phyloP scores from a whole-genome alignment of 2,113 vertebrate genomes.

The Lates calcarifer region DNA sequence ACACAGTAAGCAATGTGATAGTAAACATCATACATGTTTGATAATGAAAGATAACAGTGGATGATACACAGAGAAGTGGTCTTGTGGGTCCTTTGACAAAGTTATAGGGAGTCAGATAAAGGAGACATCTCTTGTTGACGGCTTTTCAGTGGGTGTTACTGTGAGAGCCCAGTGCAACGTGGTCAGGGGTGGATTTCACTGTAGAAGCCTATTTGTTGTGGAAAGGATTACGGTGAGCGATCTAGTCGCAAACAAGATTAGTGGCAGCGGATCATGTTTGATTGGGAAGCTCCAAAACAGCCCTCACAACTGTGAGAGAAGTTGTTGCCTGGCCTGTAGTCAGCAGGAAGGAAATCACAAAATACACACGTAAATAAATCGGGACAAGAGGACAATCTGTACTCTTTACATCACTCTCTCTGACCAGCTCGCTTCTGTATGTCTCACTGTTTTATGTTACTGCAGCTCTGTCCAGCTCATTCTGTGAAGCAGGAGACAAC shows the following conservation, averaged over 20 bases:
- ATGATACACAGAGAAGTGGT: background rate
- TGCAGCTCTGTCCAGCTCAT: constrained; percentile 2
- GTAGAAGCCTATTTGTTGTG: constrained; percentile 70
- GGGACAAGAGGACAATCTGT: constrained; percentile 14
- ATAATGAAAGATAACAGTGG: background rate
- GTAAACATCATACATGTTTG: background rate
- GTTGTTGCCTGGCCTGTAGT: constrained; percentile 50
- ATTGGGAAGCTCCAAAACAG: constrained; percentile 80
- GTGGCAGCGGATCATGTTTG: constrained; percentile 81
- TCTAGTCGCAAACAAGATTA: constrained; percentile 84
- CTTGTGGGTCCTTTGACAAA: background rate
- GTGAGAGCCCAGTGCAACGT: constrained; percentile 39
- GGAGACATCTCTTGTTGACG: constrained; percentile 29
- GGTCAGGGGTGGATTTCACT: constrained; percentile 65
- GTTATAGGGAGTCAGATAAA: constrained; percentile 17
- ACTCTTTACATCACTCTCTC: background rate
- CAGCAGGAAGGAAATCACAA: constrained; percentile 16
- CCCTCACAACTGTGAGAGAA: constrained; percentile 68
- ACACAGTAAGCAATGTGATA: constrained; percentile 17
- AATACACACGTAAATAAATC: constrained; percentile 46
- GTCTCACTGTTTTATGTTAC: background rate
- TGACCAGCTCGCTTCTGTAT: background rate
- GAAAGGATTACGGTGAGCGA: constrained; percentile 79
- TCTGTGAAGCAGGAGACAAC: constrained; percentile 15
- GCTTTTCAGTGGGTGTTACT: constrained; percentile 37